These are phyloP conservation scores for Anthrax anthrax DNA, from an alignment of 2,888 invertebrate species.

Conservation along the genomic window DNA sequence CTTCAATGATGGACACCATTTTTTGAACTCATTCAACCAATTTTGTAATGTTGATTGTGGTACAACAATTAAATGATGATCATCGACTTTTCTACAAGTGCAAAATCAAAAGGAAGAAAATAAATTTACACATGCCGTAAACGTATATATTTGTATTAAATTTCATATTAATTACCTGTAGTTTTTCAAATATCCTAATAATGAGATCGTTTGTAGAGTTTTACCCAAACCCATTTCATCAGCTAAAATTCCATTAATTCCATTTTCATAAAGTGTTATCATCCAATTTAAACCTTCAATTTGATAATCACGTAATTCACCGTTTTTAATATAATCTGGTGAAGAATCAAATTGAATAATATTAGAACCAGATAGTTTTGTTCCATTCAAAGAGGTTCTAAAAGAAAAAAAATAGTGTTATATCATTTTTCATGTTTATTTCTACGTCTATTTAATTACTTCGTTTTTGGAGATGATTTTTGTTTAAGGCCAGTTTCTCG, in stretches of 20 bases:
- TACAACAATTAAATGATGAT: slow-evolving; percentile 91
- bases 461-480: no score
- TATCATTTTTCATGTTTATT: no score
- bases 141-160: not conserved
- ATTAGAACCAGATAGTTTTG: no score
- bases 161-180: slow-evolving; percentile 28
- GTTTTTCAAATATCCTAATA: slow-evolving; percentile 92
- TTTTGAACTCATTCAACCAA: slow-evolving; percentile 90
- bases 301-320: slow-evolving; percentile 90
- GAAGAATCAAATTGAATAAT: not conserved
- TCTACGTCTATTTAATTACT: no score
- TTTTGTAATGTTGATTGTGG: slow-evolving; percentile 92
- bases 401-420: no score
- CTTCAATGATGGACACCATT: slow-evolving; percentile 83
- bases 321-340: slow-evolving; percentile 48
- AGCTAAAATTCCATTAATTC: slow-evolving; percentile 91
- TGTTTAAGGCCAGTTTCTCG: no score
- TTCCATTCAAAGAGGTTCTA: no score
- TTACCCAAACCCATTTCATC: slow-evolving; percentile 98
- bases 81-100: slow-evolving; percentile 57
- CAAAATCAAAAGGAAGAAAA: not conserved
- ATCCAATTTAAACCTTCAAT: slow-evolving; percentile 94
- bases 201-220: slow-evolving; percentile 88
- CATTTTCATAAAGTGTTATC: slow-evolving; percentile 90
- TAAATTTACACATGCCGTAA: no score